A percentile compares a stretch with the other conserved stretches of the same genome.
Conservation (phyloP, 2,797 vertebrate genomes). For the Passerculus sandwichensis region DNA sequence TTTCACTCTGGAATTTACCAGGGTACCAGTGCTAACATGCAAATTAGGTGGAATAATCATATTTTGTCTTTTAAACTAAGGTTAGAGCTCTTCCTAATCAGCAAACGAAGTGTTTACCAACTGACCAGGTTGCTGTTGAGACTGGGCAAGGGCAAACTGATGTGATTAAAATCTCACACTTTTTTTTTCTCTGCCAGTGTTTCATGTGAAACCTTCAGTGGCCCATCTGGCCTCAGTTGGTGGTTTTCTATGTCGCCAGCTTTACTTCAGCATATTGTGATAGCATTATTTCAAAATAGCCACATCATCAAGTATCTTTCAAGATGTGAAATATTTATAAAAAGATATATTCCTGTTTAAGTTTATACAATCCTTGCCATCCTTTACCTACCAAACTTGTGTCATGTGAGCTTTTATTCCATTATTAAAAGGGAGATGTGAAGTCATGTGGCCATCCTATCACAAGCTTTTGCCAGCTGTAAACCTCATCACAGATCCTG, state of each 20-base stretch:
- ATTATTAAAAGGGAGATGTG: slow-evolving; percentile 63
- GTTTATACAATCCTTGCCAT: slow-evolving; percentile 3
- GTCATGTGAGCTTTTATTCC: slow-evolving; percentile 44
- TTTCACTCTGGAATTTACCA: slow-evolving; percentile 23
- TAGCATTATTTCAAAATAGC: slow-evolving; percentile 67
- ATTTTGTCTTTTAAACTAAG: not conserved
- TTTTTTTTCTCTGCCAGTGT: not conserved
- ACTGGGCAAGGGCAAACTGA: not conserved
- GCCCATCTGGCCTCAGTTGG: slow-evolving; percentile 66
- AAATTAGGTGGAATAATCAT: slow-evolving; percentile 15
- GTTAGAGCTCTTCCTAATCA: slow-evolving; percentile 11
- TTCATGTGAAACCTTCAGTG: slow-evolving; percentile 54
- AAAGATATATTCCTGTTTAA: not conserved
- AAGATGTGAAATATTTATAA: slow-evolving; percentile 48
- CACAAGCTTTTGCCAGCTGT: slow-evolving; percentile 76
- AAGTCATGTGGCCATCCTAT: slow-evolving; percentile 62
- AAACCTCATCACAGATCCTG: slow-evolving; percentile 80
- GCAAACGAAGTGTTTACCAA: slow-evolving; percentile 3
- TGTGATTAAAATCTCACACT: slow-evolving; percentile 24
- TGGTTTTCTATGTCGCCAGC: slow-evolving; percentile 68
- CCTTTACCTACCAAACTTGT: slow-evolving; percentile 27
- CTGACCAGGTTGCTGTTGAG: slow-evolving; percentile 1
- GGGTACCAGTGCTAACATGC: not conserved
- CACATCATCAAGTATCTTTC: slow-evolving; percentile 56
- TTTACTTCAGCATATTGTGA: slow-evolving; percentile 53